Base-by-base conservation (phyloP, 2,888 invertebrate species). In the Xestia sexstrigata region DNA sequence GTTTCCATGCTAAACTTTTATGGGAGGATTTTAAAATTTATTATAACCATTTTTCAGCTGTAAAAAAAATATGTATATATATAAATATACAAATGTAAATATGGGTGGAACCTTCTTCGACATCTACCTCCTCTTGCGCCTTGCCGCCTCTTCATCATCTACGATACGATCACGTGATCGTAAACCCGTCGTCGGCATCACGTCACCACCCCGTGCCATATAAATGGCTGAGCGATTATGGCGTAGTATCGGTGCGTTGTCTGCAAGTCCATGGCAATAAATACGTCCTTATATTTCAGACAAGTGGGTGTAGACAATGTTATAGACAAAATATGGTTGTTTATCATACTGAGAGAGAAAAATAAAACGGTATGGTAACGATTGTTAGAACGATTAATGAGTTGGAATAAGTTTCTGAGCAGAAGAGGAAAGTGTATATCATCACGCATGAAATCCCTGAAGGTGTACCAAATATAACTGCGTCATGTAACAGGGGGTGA, bases 181-280 rank as follows among this genome's bases (percentile, higher is more conserved):
- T 76, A 1, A 7, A 42, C 9, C 17, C 0, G 55, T 74, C 83
- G 68, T 70, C 7, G 15, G 2, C 15, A n/a, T 45, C 62, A 20
- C 75, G 75, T 69, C 3, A 4, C 52, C 6, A 7, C 13, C 17
- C 15, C 85, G 71, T 42, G 13, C 8, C 20, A 30, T 81, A n/a
- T 81, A 69, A 85, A 66, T 45, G 42, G 1, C 23, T 26, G 7
- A 15, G 15, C 45, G 35, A 55, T 66, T 76, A 71, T 66, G 55
- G 74, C 15, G 62, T 62, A 30, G 30, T 52, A 63, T 63, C 17
- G 60, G 47, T 47, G 55, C 30, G 77, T 69, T 77, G 77, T 82
- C 62, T 81, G 42, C 55, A 72, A 84, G 58, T 69, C 69, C 69
- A 72, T 62, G 63, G 76, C n/a, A 75, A 72, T 79, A 84, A 84